These are phyloP conservation scores for Agonopterix alstromeriana DNA, from an alignment of 2,888 invertebrate genomes.

Conservation along the genomic window DNA sequence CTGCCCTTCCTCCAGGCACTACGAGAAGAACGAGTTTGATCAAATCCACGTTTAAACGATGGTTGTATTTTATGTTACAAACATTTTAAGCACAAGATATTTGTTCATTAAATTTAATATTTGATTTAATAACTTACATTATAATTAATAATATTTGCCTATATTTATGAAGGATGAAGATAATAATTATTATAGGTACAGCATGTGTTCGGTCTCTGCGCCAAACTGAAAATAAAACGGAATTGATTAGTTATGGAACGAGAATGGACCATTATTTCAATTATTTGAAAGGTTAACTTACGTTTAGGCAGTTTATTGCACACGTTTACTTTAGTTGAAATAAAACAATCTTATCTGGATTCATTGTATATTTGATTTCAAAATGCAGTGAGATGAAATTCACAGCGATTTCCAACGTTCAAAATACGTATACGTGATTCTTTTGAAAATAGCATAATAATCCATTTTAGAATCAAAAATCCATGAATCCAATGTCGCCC, in stretches of 20 bases:
- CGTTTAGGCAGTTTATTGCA: too few relatives aligned
- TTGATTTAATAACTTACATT: background rate
- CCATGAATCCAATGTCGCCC: conserved; percentile 8
- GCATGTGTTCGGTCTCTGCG: conserved; percentile 4
- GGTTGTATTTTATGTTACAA: background rate
- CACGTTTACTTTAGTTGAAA: conserved; percentile 10
- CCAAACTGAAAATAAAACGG: conserved; percentile 21
- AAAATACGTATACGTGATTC: conserved; percentile 46
- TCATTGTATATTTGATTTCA: conserved; percentile 11
- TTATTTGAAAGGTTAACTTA: conserved; percentile 20
- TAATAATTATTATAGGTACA: conserved; percentile 5
- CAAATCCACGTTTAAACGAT: conserved; percentile 78
- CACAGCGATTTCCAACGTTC: conserved; percentile 22
- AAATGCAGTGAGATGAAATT: conserved; percentile 9
- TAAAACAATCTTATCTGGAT: background rate
- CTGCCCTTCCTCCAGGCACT: conserved; percentile 51
- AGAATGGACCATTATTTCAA: conserved; percentile 15
- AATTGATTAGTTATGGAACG: conserved; percentile 44
- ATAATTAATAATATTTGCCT: background rate
- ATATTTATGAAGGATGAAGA: conserved; percentile 7
- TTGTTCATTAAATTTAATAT: background rate
- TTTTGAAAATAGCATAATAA: conserved; percentile 6
- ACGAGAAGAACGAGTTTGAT: conserved; percentile 52
- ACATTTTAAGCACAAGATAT: background rate
- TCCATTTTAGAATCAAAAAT: conserved; percentile 10